Evolutionary conservation across 2,888 invertebrate species (phyloP).

Genomic region (Luperina nickerlii): DNA sequence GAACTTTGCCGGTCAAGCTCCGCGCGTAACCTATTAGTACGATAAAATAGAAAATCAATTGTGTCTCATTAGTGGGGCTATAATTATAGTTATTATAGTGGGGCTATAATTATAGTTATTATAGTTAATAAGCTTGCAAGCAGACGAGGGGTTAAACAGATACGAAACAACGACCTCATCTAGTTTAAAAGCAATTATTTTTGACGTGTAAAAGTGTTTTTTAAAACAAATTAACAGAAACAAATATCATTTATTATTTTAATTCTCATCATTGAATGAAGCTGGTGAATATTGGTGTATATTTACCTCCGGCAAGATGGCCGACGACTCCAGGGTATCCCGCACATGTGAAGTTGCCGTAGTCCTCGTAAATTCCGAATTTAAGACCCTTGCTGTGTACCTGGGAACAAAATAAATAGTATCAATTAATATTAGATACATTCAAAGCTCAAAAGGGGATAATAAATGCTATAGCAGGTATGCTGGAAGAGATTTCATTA

Average conservation of each 20-base stretch:
- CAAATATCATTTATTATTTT: not conserved
- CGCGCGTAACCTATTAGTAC: no score
- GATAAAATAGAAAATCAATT: no score
- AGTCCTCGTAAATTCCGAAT: slow-evolving; percentile 99
- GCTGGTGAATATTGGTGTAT: not conserved
- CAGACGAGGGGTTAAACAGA: not conserved
- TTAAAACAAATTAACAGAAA: not conserved
- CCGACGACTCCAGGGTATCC: slow-evolving; percentile 98
- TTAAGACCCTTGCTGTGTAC: slow-evolving; percentile 98
- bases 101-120: no score
- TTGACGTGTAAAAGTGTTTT: not conserved
- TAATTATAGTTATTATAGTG: no score
- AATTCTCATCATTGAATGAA: not conserved
- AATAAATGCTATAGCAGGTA: not conserved
- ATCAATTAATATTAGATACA: slow-evolving; percentile 1
- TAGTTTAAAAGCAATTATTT: not conserved
- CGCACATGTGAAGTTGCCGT: slow-evolving; percentile 98
- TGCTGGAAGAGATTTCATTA: not conserved
- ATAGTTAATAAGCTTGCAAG: no score
- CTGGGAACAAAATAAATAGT: slow-evolving; percentile 86
- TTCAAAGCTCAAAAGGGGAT: not conserved
- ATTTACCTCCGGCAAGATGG: slow-evolving; percentile 92
- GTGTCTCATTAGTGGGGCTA: no score
- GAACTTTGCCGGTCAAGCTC: no score
- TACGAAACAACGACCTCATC: not conserved